Evolutionary conservation across 2,797 vertebrate genomes (phyloP).

Genomic region (Coccyzus lansbergi): DNA sequence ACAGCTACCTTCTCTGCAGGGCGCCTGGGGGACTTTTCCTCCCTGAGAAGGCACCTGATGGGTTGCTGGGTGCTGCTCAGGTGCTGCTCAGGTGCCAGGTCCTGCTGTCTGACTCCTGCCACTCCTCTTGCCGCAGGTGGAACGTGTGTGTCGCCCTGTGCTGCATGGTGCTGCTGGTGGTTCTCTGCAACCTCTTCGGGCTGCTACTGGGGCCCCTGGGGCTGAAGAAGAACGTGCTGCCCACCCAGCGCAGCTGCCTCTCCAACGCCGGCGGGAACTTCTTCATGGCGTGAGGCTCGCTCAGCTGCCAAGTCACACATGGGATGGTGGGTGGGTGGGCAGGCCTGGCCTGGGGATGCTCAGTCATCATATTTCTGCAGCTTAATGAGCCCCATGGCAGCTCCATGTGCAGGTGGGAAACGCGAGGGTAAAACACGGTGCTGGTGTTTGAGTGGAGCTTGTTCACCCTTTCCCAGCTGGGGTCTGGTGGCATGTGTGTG

Average conservation of each 20-base stretch:
- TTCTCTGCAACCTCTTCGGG: constrained; percentile 82
- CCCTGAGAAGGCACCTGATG: not conserved
- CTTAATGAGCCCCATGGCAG: not conserved
- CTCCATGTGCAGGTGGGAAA: rapidly evolving
- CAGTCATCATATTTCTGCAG: not conserved
- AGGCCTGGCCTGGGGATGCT: not conserved
- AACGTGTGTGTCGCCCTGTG: constrained; percentile 72
- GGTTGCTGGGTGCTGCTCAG: not conserved
- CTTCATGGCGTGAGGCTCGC: constrained; percentile 85
- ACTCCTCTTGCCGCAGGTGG: constrained; percentile 70
- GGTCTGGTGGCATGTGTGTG: not conserved
- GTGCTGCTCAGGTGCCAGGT: not conserved
- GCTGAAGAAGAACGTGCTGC: constrained; percentile 68
- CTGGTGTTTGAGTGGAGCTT: rapidly evolving
- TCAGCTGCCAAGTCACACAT: rapidly evolving
- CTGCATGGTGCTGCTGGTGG: constrained; percentile 83
- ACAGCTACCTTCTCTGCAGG: not conserved
- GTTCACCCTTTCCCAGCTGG: rapidly evolving
- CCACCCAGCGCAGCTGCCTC: constrained; percentile 77
- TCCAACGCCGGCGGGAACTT: constrained; percentile 84
- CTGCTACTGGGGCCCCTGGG: constrained; percentile 83
- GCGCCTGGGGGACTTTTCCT: not conserved
- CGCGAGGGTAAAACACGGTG: not conserved
- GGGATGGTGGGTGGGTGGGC: not conserved
- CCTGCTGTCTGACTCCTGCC: not conserved